Conservation (phyloP, 2,797 vertebrate genomes). For the Smutsia temminckii region DNA sequence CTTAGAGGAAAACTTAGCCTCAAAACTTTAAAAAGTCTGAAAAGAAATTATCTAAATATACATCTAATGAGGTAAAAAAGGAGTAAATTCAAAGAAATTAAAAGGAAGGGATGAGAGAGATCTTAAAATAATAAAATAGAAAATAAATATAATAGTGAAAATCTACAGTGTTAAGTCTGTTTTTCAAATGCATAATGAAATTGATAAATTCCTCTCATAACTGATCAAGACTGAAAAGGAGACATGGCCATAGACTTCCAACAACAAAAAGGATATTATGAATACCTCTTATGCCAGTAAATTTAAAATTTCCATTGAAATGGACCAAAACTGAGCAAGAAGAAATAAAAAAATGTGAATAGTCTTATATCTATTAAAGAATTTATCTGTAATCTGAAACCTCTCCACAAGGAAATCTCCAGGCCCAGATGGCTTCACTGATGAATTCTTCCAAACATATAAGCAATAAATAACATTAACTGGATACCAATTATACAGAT, state of each 20-base stretch:
- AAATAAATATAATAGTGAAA: background rate
- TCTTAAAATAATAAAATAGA: background rate
- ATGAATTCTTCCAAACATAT: background rate
- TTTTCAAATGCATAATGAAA: background rate
- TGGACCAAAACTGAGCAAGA: background rate
- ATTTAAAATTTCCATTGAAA: background rate
- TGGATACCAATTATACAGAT: accelerated
- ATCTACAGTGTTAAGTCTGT: background rate
- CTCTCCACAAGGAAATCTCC: background rate
- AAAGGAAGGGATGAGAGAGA: background rate
- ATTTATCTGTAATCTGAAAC: background rate
- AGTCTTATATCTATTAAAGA: background rate
- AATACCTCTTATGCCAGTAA: background rate
- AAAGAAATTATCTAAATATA: background rate
- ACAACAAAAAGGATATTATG: no score
- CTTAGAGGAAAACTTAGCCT: background rate
- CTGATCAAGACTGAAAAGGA: background rate
- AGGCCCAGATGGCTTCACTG: background rate
- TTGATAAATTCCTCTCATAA: background rate
- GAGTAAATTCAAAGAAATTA: background rate
- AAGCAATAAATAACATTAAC: background rate
- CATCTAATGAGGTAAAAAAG: background rate
- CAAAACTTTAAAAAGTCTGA: background rate
- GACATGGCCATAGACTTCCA: background rate
- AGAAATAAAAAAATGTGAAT: background rate